Conservation (phyloP, 2,797 vertebrate species). For the Bradypodion ventrale region DNA sequence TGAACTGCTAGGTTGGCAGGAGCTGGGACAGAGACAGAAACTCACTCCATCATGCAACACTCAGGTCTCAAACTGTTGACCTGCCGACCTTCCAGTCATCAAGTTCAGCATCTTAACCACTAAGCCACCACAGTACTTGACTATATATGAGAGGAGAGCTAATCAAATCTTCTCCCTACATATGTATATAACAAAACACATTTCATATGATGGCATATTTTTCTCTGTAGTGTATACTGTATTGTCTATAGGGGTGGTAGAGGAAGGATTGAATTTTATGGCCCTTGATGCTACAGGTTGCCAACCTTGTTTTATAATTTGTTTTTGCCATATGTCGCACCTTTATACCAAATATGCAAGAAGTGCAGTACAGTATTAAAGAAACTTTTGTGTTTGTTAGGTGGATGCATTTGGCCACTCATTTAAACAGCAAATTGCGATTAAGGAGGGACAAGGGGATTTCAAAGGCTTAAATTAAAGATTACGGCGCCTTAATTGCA, state of each 20-base stretch:
- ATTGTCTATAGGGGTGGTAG: too few relatives aligned
- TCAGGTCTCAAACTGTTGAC: too few relatives aligned
- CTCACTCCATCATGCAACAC: too few relatives aligned
- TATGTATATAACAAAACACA: too few relatives aligned
- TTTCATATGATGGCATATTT: background rate
- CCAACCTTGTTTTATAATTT: background rate
- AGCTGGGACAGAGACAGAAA: too few relatives aligned
- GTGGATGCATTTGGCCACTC: background rate
- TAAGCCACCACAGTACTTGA: too few relatives aligned
- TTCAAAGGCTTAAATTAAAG: background rate
- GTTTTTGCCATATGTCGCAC: background rate
- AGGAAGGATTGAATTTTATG: background rate
- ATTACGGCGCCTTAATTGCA: background rate
- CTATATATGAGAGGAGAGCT: background rate
- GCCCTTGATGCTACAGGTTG: background rate
- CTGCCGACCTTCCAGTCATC: too few relatives aligned
- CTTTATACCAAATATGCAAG: background rate
- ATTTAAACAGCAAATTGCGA: too few relatives aligned
- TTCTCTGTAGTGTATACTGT: too few relatives aligned
- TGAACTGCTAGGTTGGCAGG: too few relatives aligned
- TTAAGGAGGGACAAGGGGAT: background rate
- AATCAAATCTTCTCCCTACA: background rate
- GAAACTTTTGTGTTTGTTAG: background rate
- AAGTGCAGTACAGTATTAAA: background rate
- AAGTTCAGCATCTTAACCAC: too few relatives aligned